Evolutionary conservation across 2,113 vertebrate species (phyloP), one percentile per base, ranked within the genome.

Genomic region (Synodontis membranacea): DNA sequence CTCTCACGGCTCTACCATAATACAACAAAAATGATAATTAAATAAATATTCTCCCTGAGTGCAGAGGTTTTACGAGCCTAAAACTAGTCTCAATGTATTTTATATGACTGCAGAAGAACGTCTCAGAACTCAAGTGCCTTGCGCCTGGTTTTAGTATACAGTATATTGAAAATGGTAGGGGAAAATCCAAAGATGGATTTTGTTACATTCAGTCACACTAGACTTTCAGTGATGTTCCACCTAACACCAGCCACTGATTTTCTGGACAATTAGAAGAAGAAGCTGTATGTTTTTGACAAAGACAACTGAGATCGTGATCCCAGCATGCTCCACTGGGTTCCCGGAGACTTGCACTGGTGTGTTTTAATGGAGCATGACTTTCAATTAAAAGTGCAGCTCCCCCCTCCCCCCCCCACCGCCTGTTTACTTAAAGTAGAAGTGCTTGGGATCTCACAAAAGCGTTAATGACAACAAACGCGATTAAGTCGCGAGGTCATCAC

Each of bases 311-410:
- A 48, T 50, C 1, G 12, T 78, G 48, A 80, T 54, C 48, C 37
- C 66, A 31, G 21, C 28, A 79, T 52, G 72, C 83, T 80, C 50
- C 39, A 54, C 34, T 72, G 82, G 21, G 4, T 48, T 74, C 66
- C 44, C 64, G 31, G 46, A 80, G 52, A 14, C 72, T 48, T 75
- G 11, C 42, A 48, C 44, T 62, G 66, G 79, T 46, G 68, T 46
- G 44, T 3, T 52, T 83, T 66, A 88, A 86, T 88, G 70, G 80
- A 78, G 66, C 84, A 66, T 85, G 84, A 75, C 44, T 28, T 5
- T 62, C 83, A 82, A 80, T 88, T 88, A 85, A 85, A 31, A 85
- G n/a, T 58, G 56, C 37, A 44, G 4, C 70, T 17, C 25, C 52
- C 31, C 44, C 12, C 31, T 42, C 70, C 70, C 11, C 25, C 52